These are phyloP conservation scores for Strigops habroptila DNA, from an alignment of 2,113 vertebrate species.

Conservation along the genomic window DNA sequence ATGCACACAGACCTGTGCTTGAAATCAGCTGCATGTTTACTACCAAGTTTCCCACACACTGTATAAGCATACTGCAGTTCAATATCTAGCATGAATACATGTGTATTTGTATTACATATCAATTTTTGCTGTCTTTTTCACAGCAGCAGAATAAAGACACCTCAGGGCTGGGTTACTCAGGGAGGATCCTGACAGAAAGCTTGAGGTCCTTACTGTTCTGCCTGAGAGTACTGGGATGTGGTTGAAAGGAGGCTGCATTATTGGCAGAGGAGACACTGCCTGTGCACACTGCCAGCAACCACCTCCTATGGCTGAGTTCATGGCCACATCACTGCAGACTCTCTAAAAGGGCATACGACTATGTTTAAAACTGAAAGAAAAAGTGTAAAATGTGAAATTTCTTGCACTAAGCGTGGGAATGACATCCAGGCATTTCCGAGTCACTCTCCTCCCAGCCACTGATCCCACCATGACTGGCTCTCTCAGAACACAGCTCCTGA, in stretches of 20 bases:
- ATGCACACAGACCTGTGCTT: background rate
- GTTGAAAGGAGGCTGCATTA: background rate
- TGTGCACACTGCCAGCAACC: background rate
- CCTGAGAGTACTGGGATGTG: background rate
- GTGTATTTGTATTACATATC: rapidly evolving
- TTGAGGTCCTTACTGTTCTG: background rate
- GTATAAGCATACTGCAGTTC: background rate
- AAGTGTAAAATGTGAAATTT: background rate
- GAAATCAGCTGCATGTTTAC: background rate
- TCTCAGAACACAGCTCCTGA: background rate
- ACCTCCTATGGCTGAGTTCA: rapidly evolving
- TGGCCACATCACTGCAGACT: background rate
- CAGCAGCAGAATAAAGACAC: background rate
- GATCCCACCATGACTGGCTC: background rate
- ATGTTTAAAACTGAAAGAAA: background rate
- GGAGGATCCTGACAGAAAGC: background rate
- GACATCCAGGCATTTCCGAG: background rate
- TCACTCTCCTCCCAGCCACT: background rate
- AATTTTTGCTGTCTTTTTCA: background rate
- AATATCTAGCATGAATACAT: rapidly evolving
- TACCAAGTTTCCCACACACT: background rate
- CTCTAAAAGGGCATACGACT: background rate
- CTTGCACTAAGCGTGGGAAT: background rate
- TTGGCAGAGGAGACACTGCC: background rate
- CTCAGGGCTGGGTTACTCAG: background rate